Percentiles rank a stretch among this genome's conserved stretches.
Evolutionary conservation across 2,888 invertebrate genomes (phyloP).

Genomic region (Glomeris marginata): DNA sequence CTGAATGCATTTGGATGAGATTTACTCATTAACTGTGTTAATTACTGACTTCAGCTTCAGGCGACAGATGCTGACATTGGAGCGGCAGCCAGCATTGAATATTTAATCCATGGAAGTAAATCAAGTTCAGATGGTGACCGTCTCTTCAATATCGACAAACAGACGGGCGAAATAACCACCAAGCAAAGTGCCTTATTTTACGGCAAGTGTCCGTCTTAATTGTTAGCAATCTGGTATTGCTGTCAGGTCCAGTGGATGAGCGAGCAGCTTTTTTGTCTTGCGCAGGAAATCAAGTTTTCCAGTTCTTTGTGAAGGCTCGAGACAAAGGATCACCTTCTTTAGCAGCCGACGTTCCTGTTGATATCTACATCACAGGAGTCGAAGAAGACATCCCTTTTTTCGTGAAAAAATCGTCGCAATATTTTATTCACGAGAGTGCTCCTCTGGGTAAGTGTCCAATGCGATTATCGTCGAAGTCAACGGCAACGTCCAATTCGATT

Average conservation of each 20-base stretch:
- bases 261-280: conserved; percentile 19
- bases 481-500: too few relatives aligned
- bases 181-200: conserved; percentile 16
- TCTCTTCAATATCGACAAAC: conserved; percentile 56
- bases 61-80: conserved; percentile 69
- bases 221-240: not conserved
- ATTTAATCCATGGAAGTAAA: conserved; percentile 56
- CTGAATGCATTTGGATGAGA: not conserved
- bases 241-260: too few relatives aligned
- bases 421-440: conserved; percentile 60
- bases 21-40: not conserved
- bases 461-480: conserved; percentile 6
- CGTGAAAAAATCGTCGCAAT: too few relatives aligned
- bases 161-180: conserved; percentile 56
- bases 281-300: conserved; percentile 58
- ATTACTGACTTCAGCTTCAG: conserved; percentile 35
- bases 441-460: conserved; percentile 37
- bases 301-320: conserved; percentile 75
- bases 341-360: conserved; percentile 66
- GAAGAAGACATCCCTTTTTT: too few relatives aligned
- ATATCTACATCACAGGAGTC: conserved; percentile 54
- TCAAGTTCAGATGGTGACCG: conserved; percentile 41
- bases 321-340: conserved; percentile 56
- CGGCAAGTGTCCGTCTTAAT: conserved; percentile 9
- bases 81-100: conserved; percentile 51